These are phyloP conservation scores for Pseudobourletiella spinata DNA, from an alignment of 1,140 invertebrate species.

Conservation along the genomic window DNA sequence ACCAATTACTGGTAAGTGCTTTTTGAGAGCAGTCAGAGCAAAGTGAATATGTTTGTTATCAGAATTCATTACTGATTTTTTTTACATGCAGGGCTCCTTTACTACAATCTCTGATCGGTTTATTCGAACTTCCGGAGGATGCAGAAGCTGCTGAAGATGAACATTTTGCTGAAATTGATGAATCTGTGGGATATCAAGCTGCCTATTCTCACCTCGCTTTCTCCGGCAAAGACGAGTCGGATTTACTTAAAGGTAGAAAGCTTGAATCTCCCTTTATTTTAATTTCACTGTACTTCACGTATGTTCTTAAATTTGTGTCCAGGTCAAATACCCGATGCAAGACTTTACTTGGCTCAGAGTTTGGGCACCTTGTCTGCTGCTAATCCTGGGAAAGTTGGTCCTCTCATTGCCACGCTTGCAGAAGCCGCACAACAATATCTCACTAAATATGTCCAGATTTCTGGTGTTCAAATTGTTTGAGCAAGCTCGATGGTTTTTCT, in stretches of 20 bases:
- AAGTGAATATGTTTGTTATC: background rate
- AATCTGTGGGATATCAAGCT: constrained; percentile 65
- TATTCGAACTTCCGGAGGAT: constrained; percentile 83
- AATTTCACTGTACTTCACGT: constrained; percentile 1
- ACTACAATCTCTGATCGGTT: constrained; percentile 63
- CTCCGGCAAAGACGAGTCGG: constrained; percentile 61
- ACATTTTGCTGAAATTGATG: constrained; percentile 76
- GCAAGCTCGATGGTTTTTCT: background rate
- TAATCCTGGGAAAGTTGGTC: constrained; percentile 52
- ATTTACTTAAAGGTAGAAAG: constrained; percentile 54
- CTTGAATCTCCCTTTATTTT: background rate
- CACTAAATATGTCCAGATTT: constrained; percentile 43
- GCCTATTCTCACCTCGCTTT: constrained; percentile 79
- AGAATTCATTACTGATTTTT: constrained; percentile 8
- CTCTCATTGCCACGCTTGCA: constrained; percentile 39
- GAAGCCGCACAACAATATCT: constrained; percentile 31
- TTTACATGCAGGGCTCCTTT: constrained; percentile 45
- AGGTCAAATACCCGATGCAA: constrained; percentile 51
- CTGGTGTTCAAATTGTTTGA: constrained; percentile 41
- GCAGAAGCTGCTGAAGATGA: constrained; percentile 68
- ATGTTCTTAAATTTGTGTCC: constrained; percentile 2
- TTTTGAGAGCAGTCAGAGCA: background rate
- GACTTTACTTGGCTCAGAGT: constrained; percentile 60
- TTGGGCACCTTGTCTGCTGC: constrained; percentile 53
- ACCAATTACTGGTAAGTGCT: constrained; percentile 51